Evolutionary conservation across 2,888 invertebrate genomes (phyloP), one percentile per base, ranked within the genome.

Genomic region (Drosophila leonis): DNA sequence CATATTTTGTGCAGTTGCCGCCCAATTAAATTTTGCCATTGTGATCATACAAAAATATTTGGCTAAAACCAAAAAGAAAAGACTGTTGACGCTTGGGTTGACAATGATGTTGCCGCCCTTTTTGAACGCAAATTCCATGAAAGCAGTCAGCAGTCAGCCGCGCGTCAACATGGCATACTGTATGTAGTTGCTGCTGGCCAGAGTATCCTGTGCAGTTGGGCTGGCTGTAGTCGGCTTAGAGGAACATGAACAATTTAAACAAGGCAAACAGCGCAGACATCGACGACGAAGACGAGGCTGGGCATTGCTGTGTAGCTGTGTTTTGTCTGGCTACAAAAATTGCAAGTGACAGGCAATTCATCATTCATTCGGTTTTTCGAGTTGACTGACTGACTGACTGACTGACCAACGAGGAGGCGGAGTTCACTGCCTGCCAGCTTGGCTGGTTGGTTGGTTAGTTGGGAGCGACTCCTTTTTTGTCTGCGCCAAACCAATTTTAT

Each of bases 301-400:
- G 72, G 44, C 65, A 65, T 66, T 69, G 52, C 52, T 52, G 52
- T 33, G 76, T 62, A 67, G 75, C 74, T 74, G 78, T 85, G 77
- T 85, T 85, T 81, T 79, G 90, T 88, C 88, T 81, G 86, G 86
- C 87, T 55, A 78, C 88, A 87, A 86, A 87, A 90, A 87, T 88
- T 90, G 86, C 83, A 88, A 90, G 87, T 87, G 87, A 87, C 90
- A 87, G 89, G 87, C 90, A 90, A 87, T 90, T 90, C 87, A 87
- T 87, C 87, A 87, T 90, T 90, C 89, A 86, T 89, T 89, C 74
- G 80, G 82, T 73, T 86, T 84, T 84, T 77, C 75, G 78, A 78
- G 72, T 72, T 78, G 78, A 80, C 88, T 80, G 77, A 73, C 75
- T 73, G 70, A 61, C 48, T 61, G 74, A 49, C 42, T 57, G 65